phyloP scores from a whole-genome alignment of 53 echinoderm and acorn worm species.

The Antedon mediterranea region DNA sequence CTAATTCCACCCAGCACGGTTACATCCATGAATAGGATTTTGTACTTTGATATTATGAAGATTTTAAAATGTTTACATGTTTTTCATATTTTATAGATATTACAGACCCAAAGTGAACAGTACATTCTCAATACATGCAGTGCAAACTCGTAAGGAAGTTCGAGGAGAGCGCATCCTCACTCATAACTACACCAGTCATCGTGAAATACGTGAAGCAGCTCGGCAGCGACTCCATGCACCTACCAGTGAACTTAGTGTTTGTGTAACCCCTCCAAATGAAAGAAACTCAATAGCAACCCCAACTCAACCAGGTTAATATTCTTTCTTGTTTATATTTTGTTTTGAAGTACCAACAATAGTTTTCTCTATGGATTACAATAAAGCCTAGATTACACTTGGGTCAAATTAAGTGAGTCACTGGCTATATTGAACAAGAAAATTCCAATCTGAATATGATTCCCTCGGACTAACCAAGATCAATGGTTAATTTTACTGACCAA shows the following conservation, averaged over 20 bases:
- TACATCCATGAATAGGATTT: too few species aligned
- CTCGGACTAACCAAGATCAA: too few species aligned
- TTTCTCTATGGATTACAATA: too few species aligned
- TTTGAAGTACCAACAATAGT: background rate
- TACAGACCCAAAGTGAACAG: background rate
- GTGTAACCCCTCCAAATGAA: conserved; percentile 3
- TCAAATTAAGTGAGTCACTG: too few species aligned
- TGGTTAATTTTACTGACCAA: too few species aligned
- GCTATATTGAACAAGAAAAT: too few species aligned
- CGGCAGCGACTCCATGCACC: conserved; percentile 48
- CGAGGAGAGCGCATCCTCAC: conserved; percentile 30
- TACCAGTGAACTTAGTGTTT: conserved; percentile 38
- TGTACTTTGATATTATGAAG: too few species aligned
- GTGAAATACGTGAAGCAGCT: conserved; percentile 52
- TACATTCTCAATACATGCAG: background rate
- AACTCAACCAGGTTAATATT: conserved; percentile 43
- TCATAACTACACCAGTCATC: conserved; percentile 40
- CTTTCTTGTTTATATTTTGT: background rate
- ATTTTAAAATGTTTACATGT: too few species aligned
- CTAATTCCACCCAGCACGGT: too few species aligned
- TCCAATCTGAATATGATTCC: too few species aligned
- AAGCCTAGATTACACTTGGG: too few species aligned
- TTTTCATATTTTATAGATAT: too few species aligned
- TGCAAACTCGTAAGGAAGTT: background rate
- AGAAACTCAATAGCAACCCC: conserved; percentile 28